Evolutionary conservation across 2,797 vertebrate genomes (phyloP).

Genomic region (Myotis vivesi): DNA sequence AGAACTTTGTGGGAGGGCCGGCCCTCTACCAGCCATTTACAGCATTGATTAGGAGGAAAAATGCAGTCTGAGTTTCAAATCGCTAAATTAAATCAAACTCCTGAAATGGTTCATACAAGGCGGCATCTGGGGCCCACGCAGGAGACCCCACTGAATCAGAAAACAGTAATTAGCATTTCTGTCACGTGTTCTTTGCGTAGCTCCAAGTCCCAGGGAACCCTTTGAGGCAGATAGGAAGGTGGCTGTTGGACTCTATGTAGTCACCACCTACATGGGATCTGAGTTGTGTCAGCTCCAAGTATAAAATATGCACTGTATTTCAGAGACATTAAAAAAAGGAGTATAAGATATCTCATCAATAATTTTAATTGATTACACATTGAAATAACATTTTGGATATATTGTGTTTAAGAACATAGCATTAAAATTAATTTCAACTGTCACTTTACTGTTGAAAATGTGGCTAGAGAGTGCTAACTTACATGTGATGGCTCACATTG

Average conservation of each 20-base stretch:
- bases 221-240: background rate
- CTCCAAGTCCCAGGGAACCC: background rate
- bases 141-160: background rate
- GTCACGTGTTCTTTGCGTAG: background rate
- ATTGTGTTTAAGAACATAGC: background rate
- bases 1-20: background rate
- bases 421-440: background rate
- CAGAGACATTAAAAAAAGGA: background rate
- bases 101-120: background rate
- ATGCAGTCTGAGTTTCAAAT: background rate
- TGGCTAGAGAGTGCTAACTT: background rate
- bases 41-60: constrained; percentile 36
- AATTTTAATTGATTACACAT: background rate
- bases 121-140: background rate
- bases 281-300: background rate
- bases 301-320: background rate
- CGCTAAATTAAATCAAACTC: background rate
- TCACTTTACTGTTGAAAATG: background rate
- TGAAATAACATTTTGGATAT: background rate
- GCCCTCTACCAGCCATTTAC: background rate
- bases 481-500: background rate
- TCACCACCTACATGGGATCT: background rate
- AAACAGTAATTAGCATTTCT: background rate
- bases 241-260: background rate
- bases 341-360: background rate